Conservation (phyloP, 2,888 invertebrate genomes). For the Caenorhabditis doughertyi region DNA sequence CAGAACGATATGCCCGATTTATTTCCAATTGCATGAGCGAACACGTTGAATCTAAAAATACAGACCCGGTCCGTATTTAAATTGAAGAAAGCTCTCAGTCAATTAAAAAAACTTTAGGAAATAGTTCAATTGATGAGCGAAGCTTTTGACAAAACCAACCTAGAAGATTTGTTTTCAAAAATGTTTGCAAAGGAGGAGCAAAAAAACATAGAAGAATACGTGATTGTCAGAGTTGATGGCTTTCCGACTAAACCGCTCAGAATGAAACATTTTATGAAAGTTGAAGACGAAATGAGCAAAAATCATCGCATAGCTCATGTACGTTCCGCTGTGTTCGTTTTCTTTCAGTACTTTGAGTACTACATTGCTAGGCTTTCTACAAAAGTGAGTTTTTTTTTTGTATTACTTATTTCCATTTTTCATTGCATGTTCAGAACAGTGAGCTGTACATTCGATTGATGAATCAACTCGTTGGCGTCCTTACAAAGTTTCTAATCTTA, state of each 20-base stretch:
- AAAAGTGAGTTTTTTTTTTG: not conserved
- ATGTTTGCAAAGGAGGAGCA: constrained; percentile 25
- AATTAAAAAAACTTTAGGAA: too few relatives aligned
- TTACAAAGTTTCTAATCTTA: not conserved
- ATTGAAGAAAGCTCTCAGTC: not conserved
- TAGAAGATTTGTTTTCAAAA: constrained; percentile 18
- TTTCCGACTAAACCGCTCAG: not conserved
- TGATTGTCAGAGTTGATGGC: constrained; percentile 10
- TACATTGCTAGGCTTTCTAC: constrained; percentile 1
- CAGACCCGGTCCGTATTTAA: not conserved
- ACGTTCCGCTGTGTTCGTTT: constrained; percentile 23
- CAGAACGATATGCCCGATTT: not conserved
- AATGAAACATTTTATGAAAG: constrained; percentile 4
- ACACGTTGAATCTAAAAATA: not conserved
- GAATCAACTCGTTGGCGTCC: not conserved
- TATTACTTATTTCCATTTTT: too few relatives aligned
- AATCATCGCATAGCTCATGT: not conserved
- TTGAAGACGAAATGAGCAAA: not conserved
- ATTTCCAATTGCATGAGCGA: not conserved
- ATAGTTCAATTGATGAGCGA: not conserved
- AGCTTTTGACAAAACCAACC: not conserved
- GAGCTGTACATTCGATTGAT: not conserved
- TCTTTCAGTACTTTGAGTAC: constrained; percentile 43
- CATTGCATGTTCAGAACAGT: not conserved
- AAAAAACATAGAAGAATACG: not conserved